phyloP scores from a whole-genome alignment of 2,797 vertebrate genomes.

The Stomatorhinus walkeri region DNA sequence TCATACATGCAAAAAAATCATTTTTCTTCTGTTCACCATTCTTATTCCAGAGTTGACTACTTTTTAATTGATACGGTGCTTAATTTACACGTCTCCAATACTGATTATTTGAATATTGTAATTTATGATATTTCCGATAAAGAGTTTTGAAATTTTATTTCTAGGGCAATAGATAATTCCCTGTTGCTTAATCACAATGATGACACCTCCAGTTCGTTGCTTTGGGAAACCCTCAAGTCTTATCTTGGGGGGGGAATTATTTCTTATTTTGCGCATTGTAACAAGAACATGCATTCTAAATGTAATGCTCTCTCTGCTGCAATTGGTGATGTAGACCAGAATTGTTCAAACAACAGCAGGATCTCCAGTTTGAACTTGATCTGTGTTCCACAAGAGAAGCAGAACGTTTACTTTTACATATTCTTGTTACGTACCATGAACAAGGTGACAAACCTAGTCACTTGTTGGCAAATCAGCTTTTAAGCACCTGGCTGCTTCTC shows the following conservation, averaged over 20 bases:
- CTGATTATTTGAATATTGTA: no score
- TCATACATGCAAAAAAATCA: background rate
- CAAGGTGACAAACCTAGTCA: no score
- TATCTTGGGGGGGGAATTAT: slow-evolving; percentile 19
- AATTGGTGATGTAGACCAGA: background rate
- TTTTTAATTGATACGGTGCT: background rate
- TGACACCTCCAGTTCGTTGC: no score
- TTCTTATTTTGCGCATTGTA: background rate
- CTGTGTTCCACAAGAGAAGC: background rate
- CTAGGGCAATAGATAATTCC: no score
- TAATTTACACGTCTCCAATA: no score
- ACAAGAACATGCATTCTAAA: background rate
- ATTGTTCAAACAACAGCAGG: background rate
- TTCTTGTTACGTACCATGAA: no score
- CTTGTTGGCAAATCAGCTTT: no score
- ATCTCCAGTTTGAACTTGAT: background rate
- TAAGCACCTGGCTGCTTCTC: no score
- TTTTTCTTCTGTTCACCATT: slow-evolving; percentile 13
- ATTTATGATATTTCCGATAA: no score
- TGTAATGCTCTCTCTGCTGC: background rate
- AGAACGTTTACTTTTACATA: background rate
- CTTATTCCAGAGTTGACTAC: background rate
- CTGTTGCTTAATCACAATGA: no score
- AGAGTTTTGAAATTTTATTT: no score
- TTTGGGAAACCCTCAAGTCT: background rate